These are phyloP conservation scores for Ptyas mucosa DNA, from an alignment of 2,113 vertebrate species.

Conservation along the genomic window DNA sequence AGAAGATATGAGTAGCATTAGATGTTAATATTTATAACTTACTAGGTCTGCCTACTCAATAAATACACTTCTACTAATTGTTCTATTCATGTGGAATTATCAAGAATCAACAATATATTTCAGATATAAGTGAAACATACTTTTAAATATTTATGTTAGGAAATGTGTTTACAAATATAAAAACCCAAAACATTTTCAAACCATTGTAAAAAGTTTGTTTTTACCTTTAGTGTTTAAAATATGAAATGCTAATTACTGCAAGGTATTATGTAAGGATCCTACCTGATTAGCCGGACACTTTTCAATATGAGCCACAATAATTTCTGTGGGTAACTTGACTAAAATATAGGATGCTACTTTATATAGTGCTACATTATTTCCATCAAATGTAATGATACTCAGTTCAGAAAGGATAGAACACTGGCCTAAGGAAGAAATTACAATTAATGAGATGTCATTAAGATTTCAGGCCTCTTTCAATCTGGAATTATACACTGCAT, in stretches of 20 bases:
- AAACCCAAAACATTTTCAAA: background rate
- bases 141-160: background rate
- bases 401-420: constrained; percentile 94
- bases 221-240: background rate
- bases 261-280: constrained; percentile 31
- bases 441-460: constrained; percentile 46
- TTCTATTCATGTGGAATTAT: background rate
- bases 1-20: background rate
- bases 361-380: constrained; percentile 92
- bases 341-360: constrained; percentile 92
- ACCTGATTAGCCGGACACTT: constrained; percentile 92
- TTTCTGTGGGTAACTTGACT: constrained; percentile 86
- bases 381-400: constrained; percentile 94
- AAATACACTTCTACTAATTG: background rate
- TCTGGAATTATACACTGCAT: background rate
- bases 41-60: background rate
- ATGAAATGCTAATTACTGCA: background rate
- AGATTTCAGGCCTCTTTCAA: background rate
- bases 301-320: constrained; percentile 89
- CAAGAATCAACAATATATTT: background rate
- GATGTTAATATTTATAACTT: background rate
- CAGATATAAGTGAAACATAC: background rate
- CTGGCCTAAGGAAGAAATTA: constrained; percentile 75
- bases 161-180: constrained; percentile 8
- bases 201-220: background rate